phyloP scores from a whole-genome alignment of 2,888 invertebrate genomes.

The Phytoseiulus persimilis region DNA sequence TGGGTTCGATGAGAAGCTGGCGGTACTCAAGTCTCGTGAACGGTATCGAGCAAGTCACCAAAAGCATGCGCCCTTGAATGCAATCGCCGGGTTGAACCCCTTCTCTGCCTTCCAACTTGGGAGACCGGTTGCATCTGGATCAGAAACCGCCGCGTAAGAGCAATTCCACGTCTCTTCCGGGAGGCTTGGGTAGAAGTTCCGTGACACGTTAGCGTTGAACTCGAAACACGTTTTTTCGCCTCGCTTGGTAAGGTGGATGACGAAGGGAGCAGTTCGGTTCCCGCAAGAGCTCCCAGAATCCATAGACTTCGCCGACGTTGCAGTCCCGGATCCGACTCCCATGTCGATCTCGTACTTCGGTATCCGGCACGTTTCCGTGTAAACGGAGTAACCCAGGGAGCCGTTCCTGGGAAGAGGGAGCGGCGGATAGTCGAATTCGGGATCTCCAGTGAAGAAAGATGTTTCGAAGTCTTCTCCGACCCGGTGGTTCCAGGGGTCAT shows the following conservation, averaged over 20 bases:
- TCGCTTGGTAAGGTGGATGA: not conserved
- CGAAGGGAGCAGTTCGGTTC: not conserved
- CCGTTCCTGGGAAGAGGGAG: not conserved
- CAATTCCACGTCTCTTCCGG: not conserved
- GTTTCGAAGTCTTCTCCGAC: not conserved
- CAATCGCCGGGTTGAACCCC: not conserved
- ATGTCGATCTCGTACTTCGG: not conserved
- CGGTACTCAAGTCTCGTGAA: not conserved
- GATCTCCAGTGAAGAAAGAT: not conserved
- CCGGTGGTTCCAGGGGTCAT: not conserved
- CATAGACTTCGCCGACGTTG: too few relatives aligned
- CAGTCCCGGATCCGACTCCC: not conserved
- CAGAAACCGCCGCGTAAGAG: not conserved
- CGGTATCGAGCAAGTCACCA: not conserved
- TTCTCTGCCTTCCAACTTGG: too few relatives aligned
- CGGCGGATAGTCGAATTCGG: not conserved
- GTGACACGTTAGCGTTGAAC: not conserved
- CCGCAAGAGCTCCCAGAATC: not conserved
- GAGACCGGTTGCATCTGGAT: not conserved
- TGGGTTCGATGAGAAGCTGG: not conserved
- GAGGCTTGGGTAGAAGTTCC: not conserved
- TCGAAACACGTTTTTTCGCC: not conserved
- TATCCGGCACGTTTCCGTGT: not conserved
- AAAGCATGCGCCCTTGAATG: not conserved
- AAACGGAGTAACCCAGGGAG: not conserved